phyloP scores from a whole-genome alignment of 2,797 vertebrate species.

The Myotis planiceps region DNA sequence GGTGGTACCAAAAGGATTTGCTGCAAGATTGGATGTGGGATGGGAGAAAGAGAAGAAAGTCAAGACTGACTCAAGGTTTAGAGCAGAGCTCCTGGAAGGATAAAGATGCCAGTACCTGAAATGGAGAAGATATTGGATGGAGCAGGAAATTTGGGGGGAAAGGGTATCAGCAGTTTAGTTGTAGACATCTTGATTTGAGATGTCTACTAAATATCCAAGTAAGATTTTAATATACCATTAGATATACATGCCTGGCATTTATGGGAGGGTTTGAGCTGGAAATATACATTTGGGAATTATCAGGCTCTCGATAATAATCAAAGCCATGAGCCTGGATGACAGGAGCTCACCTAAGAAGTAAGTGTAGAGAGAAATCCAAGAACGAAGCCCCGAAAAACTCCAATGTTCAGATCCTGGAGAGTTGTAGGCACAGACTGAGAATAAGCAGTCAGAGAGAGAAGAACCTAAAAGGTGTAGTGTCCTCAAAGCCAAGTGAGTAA shows the following conservation, averaged over 20 bases:
- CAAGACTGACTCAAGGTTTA: background rate
- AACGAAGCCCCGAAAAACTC: slow-evolving; percentile 27
- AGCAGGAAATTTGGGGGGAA: background rate
- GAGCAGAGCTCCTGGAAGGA: slow-evolving; percentile 19
- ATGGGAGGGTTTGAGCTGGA: background rate
- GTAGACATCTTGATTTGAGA: background rate
- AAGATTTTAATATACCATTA: background rate
- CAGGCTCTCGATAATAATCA: background rate
- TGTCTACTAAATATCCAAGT: background rate
- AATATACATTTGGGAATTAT: background rate
- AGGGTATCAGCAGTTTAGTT: background rate
- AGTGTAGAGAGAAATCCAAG: background rate
- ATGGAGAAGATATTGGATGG: background rate
- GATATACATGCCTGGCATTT: background rate
- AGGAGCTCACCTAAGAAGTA: background rate
- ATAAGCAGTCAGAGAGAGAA: background rate
- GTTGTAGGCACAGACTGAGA: background rate
- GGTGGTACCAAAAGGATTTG: background rate
- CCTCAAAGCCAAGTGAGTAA: background rate
- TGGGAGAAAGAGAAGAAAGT: background rate
- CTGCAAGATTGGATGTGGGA: background rate
- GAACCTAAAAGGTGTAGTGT: background rate
- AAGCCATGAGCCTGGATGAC: slow-evolving; percentile 27
- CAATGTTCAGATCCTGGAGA: background rate
- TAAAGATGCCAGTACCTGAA: background rate